Evolutionary conservation across 2,797 vertebrate genomes (phyloP).

Genomic region (Neosalanx taihuensis): DNA sequence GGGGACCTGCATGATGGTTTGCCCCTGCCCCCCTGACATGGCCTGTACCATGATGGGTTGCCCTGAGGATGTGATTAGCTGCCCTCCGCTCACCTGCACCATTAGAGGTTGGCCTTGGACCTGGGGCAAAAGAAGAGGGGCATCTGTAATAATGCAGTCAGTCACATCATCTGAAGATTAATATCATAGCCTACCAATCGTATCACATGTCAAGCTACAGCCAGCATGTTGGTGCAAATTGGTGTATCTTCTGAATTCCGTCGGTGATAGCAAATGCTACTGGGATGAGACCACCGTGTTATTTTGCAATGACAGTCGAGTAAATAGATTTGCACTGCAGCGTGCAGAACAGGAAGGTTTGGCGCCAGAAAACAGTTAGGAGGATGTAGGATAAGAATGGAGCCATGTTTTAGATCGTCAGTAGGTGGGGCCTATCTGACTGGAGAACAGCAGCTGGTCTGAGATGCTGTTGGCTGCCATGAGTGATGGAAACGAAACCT

Average conservation of each 20-base stretch:
- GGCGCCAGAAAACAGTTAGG: constrained; percentile 7
- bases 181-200: background rate
- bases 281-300: background rate
- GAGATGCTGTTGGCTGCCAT: constrained; percentile 29
- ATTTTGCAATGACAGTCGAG: constrained; percentile 19
- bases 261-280: constrained; percentile 15
- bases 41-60: constrained; percentile 99
- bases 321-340: constrained; percentile 7
- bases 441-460: constrained; percentile 5
- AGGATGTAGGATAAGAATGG: constrained; percentile 13
- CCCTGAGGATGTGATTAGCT: constrained; percentile 98
- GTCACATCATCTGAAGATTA: background rate
- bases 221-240: background rate
- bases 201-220: constrained; percentile 7
- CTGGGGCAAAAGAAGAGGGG: constrained; percentile 54
- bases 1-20: constrained; percentile 98
- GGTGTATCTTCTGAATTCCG: too few species aligned
- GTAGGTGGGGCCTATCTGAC: background rate
- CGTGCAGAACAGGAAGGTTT: too few species aligned
- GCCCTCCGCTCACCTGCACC: constrained; percentile 98
- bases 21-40: constrained; percentile 89
- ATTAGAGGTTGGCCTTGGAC: constrained; percentile 97
- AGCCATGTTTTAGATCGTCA: constrained; percentile 26
- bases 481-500: constrained; percentile 35
- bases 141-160: background rate